phyloP scores from a whole-genome alignment of 2,113 vertebrate species.

The Corydoras sp. region DNA sequence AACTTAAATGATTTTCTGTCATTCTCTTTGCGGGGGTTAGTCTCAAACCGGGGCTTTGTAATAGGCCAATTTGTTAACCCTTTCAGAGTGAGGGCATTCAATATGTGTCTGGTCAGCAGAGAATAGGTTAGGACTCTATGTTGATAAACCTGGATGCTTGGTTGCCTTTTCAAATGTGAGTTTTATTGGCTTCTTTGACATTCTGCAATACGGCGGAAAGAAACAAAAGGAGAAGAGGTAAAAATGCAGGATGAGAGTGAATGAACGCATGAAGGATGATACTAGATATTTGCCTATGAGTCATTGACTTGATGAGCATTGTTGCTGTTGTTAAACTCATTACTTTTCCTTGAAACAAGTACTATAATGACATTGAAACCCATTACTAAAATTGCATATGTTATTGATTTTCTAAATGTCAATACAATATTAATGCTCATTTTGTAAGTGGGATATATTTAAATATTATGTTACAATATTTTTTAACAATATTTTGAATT shows the following conservation, averaged over 20 bases:
- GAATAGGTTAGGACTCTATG: constrained; percentile 43
- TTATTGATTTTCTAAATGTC: too few species aligned
- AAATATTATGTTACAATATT: too few species aligned
- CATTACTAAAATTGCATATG: too few species aligned
- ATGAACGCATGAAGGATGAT: background rate
- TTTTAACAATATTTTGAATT: too few species aligned
- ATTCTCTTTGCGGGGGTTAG: constrained; percentile 43
- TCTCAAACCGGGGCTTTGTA: constrained; percentile 44
- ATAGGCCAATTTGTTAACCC: constrained; percentile 52
- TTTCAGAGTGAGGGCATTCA: constrained; percentile 44
- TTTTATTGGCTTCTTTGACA: constrained; percentile 74
- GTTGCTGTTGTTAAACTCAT: background rate
- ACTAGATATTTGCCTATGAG: background rate
- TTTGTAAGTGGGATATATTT: too few species aligned
- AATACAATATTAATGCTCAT: too few species aligned
- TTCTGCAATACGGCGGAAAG: constrained; percentile 23
- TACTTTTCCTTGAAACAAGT: too few species aligned
- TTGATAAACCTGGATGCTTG: constrained; percentile 44
- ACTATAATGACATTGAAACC: too few species aligned
- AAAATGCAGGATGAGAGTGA: background rate
- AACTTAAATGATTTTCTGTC: constrained; percentile 54
- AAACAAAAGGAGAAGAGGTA: constrained; percentile 2
- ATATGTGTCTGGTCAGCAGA: constrained; percentile 40
- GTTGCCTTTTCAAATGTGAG: constrained; percentile 73
- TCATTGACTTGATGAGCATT: background rate